These are phyloP conservation scores for Coptodon bakossiorum DNA, from an alignment of 2,113 vertebrate species.

Conservation along the genomic window DNA sequence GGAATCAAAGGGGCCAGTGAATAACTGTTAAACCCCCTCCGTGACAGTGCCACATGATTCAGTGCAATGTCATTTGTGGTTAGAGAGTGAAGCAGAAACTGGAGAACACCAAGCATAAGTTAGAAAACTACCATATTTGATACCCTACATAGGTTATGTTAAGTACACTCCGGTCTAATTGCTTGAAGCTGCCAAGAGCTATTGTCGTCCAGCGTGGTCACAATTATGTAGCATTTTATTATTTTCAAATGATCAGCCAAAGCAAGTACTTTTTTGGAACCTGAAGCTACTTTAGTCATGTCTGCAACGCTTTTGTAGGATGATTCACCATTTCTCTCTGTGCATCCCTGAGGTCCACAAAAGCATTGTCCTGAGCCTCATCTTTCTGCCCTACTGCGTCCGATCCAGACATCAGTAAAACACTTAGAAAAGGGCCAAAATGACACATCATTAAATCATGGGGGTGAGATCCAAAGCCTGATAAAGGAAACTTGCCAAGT, in stretches of 20 bases:
- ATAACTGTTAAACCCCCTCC: neutral
- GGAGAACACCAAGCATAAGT: neutral
- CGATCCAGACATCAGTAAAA: constrained; percentile 1
- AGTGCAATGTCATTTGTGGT: neutral
- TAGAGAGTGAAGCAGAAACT: neutral
- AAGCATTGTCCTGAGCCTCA: constrained; percentile 5
- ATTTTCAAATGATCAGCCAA: neutral
- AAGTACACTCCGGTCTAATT: neutral
- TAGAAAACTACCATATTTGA: neutral
- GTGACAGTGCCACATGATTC: neutral
- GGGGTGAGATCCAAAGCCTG: neutral
- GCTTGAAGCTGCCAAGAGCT: neutral
- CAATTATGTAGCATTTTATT: neutral
- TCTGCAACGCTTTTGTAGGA: neutral
- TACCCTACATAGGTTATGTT: neutral
- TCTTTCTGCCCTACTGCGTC: neutral
- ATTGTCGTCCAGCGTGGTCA: neutral
- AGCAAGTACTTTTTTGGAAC: neutral
- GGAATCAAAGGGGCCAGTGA: neutral
- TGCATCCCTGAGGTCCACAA: constrained; percentile 48
- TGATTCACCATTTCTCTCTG: constrained; percentile 47
- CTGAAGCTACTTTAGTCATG: neutral
- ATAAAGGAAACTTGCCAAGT: neutral
- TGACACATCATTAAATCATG: constrained; percentile 31
- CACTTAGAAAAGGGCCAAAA: neutral